Evolutionary conservation across 2,888 invertebrate species (phyloP), one percentile per base, ranked within the genome.

Genomic region (Xestia c-nigrum): DNA sequence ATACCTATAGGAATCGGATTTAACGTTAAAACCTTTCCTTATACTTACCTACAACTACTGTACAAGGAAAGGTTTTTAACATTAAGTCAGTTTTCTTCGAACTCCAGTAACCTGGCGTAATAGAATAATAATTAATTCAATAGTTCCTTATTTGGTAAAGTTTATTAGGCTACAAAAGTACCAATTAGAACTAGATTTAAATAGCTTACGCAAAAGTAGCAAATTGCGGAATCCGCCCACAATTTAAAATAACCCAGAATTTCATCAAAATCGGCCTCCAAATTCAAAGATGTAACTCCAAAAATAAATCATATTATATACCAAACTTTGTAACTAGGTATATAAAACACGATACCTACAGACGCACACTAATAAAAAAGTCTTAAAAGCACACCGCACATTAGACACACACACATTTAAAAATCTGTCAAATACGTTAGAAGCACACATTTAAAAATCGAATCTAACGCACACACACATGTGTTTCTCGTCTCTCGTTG

Each of bases 381-480:
- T 46, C 66, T 82, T 65, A 74, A 85, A 83, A 78, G 61, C 75
- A 46, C 57, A 83, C 77, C 52, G 57, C 52, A 31, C 61, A 66
- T 70, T 88, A 87, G 81, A 87, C 80, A 55, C 85, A 79, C 85
- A 79, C 73, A 87, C 88, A 76, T 24, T 47, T 50, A 82, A 85
- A 86, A 86, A 78, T 31, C 43, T 57, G 31, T 71, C 80, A 79
- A 84, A 84, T 76, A 78, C 78, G 75, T 87, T 84, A 89, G 81
- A 86, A 83, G 87, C 88, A 89, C 88, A 84, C 79, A 78, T 86
- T 83, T 84, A 85, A 89, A 87, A 89, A 79, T 82, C 70, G 83
- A 85, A 87, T 89, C 88, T 89, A 87, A 85, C 73, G 14, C 73
- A 89, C 91, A 69, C 93, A 90, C 91, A 94, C 93, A 91, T n/a